phyloP scores from a whole-genome alignment of 2,797 vertebrate species.

The Paratrypauchen microcephalus region DNA sequence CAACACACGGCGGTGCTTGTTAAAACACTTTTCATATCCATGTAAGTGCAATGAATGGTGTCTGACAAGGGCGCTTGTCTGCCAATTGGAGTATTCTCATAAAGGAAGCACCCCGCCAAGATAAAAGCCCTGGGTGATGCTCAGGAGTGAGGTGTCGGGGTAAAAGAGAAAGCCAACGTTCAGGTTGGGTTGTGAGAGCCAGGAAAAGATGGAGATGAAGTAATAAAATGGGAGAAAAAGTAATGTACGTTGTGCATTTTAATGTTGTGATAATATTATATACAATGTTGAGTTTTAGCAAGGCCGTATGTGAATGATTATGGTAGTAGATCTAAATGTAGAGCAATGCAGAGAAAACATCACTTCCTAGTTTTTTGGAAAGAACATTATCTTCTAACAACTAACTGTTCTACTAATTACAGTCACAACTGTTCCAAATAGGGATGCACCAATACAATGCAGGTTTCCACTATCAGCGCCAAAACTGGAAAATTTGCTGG shows the following conservation, averaged over 20 bases:
- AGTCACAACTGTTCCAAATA: too few relatives aligned
- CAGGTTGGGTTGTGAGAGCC: constrained; percentile 27
- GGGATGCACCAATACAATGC: too few relatives aligned
- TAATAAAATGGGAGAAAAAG: constrained; percentile 3
- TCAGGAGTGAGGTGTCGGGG: constrained; percentile 52
- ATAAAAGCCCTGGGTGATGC: constrained; percentile 67
- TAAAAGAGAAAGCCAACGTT: constrained; percentile 44
- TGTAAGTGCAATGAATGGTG: constrained; percentile 70
- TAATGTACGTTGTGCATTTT: neutral
- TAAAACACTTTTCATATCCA: constrained; percentile 73
- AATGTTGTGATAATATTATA: neutral
- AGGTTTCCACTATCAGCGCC: too few relatives aligned
- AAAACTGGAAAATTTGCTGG: too few relatives aligned
- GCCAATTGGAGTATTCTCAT: constrained; percentile 70
- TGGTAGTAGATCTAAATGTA: neutral
- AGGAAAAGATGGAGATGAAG: constrained; percentile 9
- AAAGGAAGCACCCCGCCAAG: constrained; percentile 67
- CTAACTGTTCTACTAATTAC: too few relatives aligned
- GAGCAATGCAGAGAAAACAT: neutral
- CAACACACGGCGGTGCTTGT: constrained; percentile 66
- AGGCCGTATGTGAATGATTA: neutral
- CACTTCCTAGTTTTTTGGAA: neutral
- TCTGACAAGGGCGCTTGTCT: constrained; percentile 73
- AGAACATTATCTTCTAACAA: neutral
- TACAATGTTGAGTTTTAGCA: constrained; percentile 1